Conservation (phyloP, 2,797 vertebrate species). For the Pagetopsis macropterus region DNA sequence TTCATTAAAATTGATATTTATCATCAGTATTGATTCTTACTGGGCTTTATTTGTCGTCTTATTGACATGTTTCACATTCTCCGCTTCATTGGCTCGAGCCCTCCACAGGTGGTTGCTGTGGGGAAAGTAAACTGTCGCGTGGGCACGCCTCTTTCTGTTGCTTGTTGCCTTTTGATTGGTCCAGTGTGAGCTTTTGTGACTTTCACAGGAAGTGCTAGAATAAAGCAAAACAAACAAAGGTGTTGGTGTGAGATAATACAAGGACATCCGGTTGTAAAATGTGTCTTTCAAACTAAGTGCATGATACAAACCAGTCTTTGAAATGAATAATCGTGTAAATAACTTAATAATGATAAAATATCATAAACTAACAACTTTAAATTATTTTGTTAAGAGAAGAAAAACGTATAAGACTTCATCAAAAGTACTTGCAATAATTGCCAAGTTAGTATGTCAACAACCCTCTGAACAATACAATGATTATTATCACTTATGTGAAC, state of each 20-base stretch:
- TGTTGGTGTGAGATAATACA: neutral
- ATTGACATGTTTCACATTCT: neutral
- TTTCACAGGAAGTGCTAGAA: conserved; percentile 46
- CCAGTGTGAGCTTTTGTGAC: conserved; percentile 35
- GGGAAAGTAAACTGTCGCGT: too few species aligned
- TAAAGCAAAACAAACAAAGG: neutral
- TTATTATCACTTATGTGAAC: neutral
- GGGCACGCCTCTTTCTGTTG: conserved; percentile 21
- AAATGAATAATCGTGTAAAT: neutral
- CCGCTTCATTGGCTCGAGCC: too few species aligned
- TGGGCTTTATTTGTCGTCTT: too few species aligned
- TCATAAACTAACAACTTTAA: neutral
- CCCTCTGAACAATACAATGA: neutral
- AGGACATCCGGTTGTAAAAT: conserved; percentile 20
- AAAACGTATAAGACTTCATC: neutral
- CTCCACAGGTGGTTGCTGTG: neutral
- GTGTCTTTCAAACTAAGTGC: conserved; percentile 55
- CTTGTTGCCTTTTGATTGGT: conserved; percentile 48
- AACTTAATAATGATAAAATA: neutral
- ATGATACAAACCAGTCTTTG: neutral
- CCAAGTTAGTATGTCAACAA: neutral
- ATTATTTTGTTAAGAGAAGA: too few species aligned
- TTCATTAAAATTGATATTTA: neutral
- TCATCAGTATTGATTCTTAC: neutral
- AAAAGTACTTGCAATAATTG: neutral